These are phyloP conservation scores for Apis mellifera DNA, from an alignment of 1,140 invertebrate genomes.

Conservation along the genomic window Amel_HAv3.1 CM009940.2:6064001-6064500, in stretches of 20 bases:
- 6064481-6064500: neutral
- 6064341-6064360: slow-evolving; percentile 61
- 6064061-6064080: neutral
- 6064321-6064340: slow-evolving; percentile 60
- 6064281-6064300: slow-evolving; percentile 71
- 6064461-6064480: slow-evolving; percentile 10
- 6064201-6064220: slow-evolving; percentile 69
- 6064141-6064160: slow-evolving; percentile 9
- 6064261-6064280: slow-evolving; percentile 37
- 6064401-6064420: slow-evolving; percentile 59
- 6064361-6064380: slow-evolving; percentile 63
- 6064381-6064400: slow-evolving; percentile 52
- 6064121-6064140: neutral
- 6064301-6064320: slow-evolving; percentile 69
- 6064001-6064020: too few species aligned
- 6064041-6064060: neutral
- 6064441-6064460: slow-evolving; percentile 24
- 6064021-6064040: neutral
- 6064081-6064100: slow-evolving; percentile 32
- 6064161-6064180: slow-evolving; percentile 50
- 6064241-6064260: slow-evolving; percentile 65
- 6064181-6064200: slow-evolving; percentile 63
- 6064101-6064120: neutral
- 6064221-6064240: slow-evolving; percentile 56
- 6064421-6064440: slow-evolving; percentile 46